Evolutionary conservation across 1,140 invertebrate genomes (phyloP), one percentile per base, ranked within the genome.

Genomic region (Megathymus violae): DNA sequence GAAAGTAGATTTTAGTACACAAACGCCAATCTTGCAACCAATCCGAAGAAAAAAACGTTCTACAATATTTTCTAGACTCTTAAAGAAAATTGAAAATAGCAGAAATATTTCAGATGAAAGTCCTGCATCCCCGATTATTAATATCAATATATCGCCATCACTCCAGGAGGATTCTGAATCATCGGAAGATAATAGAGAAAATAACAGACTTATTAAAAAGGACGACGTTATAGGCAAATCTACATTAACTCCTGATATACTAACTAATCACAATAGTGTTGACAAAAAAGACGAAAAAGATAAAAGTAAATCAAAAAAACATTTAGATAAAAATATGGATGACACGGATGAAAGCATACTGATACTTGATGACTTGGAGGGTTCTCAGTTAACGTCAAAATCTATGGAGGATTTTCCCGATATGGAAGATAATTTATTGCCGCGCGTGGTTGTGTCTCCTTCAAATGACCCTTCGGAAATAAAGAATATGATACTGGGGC

Each of bases 111-210:
- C 22, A 36, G 69, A 74, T 16, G 76, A 74, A 38, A 63, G 25
- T 67, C 71, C 64, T 27, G 19, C 74, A 69, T 14, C 87, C 10
- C 80, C 88, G 22, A 77, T 91, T 10, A 91, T 93, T 22, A 93
- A 91, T 59, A 93, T 93, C 27, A 93, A 93, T 62, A 92, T 93
- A 63, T 91, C 91, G 2, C 90, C 92, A 44, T 78, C 85, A 58
- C 91, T 89, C 74, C 56, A 82, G 13, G 58, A 73, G 11, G 88
- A 89, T 65, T 69, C 78, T 5, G 89, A 89, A 19, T 83, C 88
- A 63, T 71, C 76, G 41, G 79, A 84, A 67, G 91, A 92, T 22
- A 89, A 88, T 60, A 87, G 91, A 64, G 84, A 84, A 72, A 68
- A 69, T 19, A 62, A 47, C 77, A 31, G 19, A 17, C 64, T 50